Base-by-base conservation (phyloP, 53 echinoderm and acorn worm species). In the Holothuria leucospilota region DNA sequence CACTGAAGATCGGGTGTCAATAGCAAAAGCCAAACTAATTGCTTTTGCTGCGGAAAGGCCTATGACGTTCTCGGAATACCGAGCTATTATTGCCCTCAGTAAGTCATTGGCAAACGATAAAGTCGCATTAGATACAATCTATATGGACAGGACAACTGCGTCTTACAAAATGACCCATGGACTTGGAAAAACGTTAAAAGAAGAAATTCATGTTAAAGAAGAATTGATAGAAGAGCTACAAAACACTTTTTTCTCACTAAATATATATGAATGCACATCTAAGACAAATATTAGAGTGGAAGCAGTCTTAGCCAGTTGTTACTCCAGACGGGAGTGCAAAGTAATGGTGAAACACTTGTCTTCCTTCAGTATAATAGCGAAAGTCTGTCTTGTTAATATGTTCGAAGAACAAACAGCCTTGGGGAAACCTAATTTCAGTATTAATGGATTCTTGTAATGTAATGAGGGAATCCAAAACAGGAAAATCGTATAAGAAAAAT, bases 261-360 rank as follows among this genome's bases (percentile, higher is more conserved):
- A 92, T 78, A 89, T 77, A 1, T 89, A 92, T 67, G 93, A 92
- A 67, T 77, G 77, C 1, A 89, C 87, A 4, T 89, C 89, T 60
- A 42, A 83, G 65, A 92, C 77, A 38, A 89, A 89, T 18, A 25
- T 75, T 20, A 29, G 78, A 46, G 89, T 92, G 81, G 75, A 85
- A 1, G 67, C 73, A 13, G 81, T 92, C 69, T 52, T 92, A 29
- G 88, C 72, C 25, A 80, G 86, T 49, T 92, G 86, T 39, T 88
- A 51, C 59, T 81, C 62, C 26, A 13, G 40, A 29, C 68, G 73
- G 15, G 27, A 85, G 46, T 2, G 86, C 85, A 20, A 49, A 49
- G 49, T 49, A 11, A 13, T 49, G 49, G 49, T 49, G 8, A 77
- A 85, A 26, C 92, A 92, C 63, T 42, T 88, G 11, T 53, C 81